Evolutionary conservation across 2,888 invertebrate genomes (phyloP), one percentile per base, ranked within the genome.

Genomic region (Cosmia pyralina): DNA sequence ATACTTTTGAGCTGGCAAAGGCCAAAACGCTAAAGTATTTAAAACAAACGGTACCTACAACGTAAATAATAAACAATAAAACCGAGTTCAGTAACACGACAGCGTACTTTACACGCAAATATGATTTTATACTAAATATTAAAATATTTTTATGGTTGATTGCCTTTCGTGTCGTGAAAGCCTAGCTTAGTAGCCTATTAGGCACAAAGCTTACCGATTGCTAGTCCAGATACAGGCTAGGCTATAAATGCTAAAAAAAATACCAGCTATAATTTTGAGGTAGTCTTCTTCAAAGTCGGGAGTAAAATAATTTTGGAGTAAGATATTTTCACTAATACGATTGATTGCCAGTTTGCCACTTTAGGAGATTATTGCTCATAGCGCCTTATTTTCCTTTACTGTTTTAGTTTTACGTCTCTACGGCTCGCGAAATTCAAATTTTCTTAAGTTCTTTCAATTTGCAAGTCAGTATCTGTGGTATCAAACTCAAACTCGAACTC

Each of bases 41-140:
- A 13, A 41, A 46, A 52, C 2, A 58, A 46, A 62, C n/a, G 19
- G 4, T 55, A 48, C 19, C 8, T 22, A 71, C 5, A 34, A 11
- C 50, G 22, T n/a, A 44, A 64, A 71, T 64, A 28, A 62, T 62
- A 58, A 52, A 52, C 50, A 13, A 59, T 34, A 44, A 72, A 50
- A 48, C n/a, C 13, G 38, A 41, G 55, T n/a, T 22, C 38, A 66
- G 13, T 57, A 52, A 19, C 77, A 68, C 66, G 72, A 72, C 66
- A 63, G 15, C 4, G 19, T 67, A 64, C 58, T 77, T 46, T 19
- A 77, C 82, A 79, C 68, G 79, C 83, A 38, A 38, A 38, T 62
- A 60, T 41, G 15, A 53, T 22, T 34, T 22, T 57, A 58, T 66
- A 48, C 22, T 57, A 68, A 69, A 44, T 34, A 59, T 59, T 17